A percentile compares a stretch with the other conserved stretches of the same genome.
These are phyloP conservation scores for Potamarius usumacintae DNA, from an alignment of 2,113 vertebrate genomes.

Conservation along the genomic window DNA sequence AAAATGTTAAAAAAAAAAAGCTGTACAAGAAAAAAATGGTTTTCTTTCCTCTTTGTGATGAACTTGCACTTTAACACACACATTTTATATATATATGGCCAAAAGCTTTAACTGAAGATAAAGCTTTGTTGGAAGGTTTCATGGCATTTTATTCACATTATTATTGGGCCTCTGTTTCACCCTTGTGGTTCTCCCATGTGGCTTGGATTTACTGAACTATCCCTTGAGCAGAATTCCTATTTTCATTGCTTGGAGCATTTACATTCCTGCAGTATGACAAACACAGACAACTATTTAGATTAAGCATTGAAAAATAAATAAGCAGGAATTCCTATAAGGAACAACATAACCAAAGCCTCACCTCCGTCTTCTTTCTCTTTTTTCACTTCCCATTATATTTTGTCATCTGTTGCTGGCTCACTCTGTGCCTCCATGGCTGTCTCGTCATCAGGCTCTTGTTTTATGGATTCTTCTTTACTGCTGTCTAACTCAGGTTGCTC, in stretches of 20 bases:
- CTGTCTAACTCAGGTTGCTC: slow-evolving; percentile 1
- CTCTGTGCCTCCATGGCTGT: neutral
- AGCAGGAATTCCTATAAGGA: neutral
- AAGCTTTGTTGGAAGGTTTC: slow-evolving; percentile 16
- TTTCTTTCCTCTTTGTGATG: neutral
- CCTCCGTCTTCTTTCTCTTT: slow-evolving; percentile 17
- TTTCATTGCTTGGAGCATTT: slow-evolving; percentile 2
- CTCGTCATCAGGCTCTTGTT: neutral
- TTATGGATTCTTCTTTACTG: neutral
- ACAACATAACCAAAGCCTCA: neutral
- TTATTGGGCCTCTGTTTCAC: neutral
- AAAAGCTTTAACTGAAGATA: slow-evolving; percentile 2
- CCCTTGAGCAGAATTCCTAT: neutral
- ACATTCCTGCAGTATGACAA: slow-evolving; percentile 32
- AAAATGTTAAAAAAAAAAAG: slow-evolving; percentile 18
- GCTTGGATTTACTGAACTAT: neutral
- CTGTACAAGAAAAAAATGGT: slow-evolving; percentile 39
- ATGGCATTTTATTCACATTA: slow-evolving; percentile 11
- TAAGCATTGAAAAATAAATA: neutral
- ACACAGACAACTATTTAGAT: neutral
- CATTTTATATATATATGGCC: neutral
- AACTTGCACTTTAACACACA: slow-evolving; percentile 21
- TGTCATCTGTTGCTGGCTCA: neutral
- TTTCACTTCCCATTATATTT: slow-evolving; percentile 9
- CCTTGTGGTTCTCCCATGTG: slow-evolving; percentile 3